Conservation (phyloP, 1,140 invertebrate genomes). For the Lepidostoma basale region DNA sequence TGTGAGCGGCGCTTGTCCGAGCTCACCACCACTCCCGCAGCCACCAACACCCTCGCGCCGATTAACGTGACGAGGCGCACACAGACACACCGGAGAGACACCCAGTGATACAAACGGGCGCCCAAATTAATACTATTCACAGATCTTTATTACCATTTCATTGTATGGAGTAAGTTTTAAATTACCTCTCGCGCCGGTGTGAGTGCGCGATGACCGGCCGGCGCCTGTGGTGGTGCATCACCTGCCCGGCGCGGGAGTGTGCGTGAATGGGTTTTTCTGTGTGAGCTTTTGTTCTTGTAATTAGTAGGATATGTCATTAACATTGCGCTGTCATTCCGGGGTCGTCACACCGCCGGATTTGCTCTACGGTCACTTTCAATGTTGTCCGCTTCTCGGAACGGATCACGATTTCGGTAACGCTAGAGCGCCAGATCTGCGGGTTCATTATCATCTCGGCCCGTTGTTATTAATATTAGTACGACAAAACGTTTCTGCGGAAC, state of each 20-base stretch:
- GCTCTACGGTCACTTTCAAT: neutral
- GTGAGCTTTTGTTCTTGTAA: constrained; percentile 14
- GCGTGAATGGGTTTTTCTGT: neutral
- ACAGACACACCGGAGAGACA: neutral
- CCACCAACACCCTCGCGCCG: neutral
- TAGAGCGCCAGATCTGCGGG: no score
- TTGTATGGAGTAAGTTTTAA: constrained; percentile 24
- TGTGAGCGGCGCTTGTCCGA: constrained; percentile 16
- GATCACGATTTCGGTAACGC: no score
- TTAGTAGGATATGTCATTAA: constrained; percentile 13
- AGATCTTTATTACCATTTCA: constrained; percentile 33
- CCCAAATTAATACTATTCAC: constrained; percentile 33
- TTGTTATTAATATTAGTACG: no score
- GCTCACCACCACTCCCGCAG: neutral
- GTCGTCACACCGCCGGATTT: neutral
- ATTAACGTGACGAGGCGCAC: neutral
- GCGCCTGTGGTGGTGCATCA: constrained; percentile 8
- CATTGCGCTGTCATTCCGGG: neutral
- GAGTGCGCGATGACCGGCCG: neutral
- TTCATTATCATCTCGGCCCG: no score
- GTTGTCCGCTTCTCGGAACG: no score
- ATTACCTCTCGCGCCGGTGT: constrained; percentile 4
- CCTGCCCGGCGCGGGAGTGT: neutral
- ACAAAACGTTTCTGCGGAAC: no score
- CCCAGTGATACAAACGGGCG: constrained; percentile 18